Percentiles rank a stretch among this genome's conserved stretches.
Conservation (phyloP, 1,140 invertebrate genomes). For the Belonocnema kinseyi region DNA sequence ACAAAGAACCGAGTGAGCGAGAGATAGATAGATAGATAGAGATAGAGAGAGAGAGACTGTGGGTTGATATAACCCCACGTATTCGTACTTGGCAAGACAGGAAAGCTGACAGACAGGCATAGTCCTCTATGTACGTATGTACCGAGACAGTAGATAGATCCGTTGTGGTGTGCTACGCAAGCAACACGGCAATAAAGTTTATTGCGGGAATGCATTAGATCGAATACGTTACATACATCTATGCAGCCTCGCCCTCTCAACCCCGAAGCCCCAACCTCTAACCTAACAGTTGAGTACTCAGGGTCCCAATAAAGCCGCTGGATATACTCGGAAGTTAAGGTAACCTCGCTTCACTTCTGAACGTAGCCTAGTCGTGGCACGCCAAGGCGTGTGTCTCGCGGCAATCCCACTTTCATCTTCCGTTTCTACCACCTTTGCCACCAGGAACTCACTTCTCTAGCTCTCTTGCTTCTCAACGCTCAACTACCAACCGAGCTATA, state of each 20-base stretch:
- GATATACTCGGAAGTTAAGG: slow-evolving; percentile 64
- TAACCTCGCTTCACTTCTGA: slow-evolving; percentile 58
- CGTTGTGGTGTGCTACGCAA: slow-evolving; percentile 46
- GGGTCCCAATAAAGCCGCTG: slow-evolving; percentile 62
- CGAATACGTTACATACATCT: slow-evolving; percentile 57
- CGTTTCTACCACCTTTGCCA: slow-evolving; percentile 39
- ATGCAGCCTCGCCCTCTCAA: slow-evolving; percentile 41
- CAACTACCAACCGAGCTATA: background rate
- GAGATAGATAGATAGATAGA: no score
- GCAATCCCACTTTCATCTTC: slow-evolving; percentile 65
- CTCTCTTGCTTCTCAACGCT: slow-evolving; percentile 18
- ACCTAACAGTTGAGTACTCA: slow-evolving; percentile 50
- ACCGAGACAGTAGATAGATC: slow-evolving; percentile 43
- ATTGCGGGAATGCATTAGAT: slow-evolving; percentile 66
- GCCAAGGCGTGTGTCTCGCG: slow-evolving; percentile 68
- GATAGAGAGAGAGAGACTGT: no score
- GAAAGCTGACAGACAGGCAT: background rate
- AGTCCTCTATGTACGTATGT: slow-evolving; percentile 25
- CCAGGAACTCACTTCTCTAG: no score
- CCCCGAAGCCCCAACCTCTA: slow-evolving; percentile 36
- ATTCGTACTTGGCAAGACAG: background rate
- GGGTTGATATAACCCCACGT: background rate
- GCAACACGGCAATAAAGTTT: slow-evolving; percentile 62
- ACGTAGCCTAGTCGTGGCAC: slow-evolving; percentile 55
- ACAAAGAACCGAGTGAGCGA: background rate